Percentiles rank a stretch among this genome's conserved stretches.
These are phyloP conservation scores for Heterotis niloticus DNA, from an alignment of 2,113 vertebrate species.

Conservation along the genomic window DNA sequence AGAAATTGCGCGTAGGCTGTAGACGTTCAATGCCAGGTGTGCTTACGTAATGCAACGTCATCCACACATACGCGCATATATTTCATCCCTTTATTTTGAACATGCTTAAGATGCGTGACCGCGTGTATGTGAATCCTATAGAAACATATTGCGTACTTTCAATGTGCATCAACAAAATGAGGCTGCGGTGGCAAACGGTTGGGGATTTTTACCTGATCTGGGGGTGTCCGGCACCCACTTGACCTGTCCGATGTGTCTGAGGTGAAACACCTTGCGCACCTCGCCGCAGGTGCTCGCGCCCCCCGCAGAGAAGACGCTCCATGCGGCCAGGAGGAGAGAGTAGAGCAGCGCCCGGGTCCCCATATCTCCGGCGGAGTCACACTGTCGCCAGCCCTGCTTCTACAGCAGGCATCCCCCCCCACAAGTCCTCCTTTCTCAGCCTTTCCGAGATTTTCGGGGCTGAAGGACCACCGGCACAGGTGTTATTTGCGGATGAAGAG, in stretches of 20 bases:
- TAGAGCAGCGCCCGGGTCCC: constrained; percentile 7
- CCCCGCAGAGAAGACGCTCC: constrained; percentile 13
- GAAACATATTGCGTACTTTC: no score
- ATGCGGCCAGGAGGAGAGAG: constrained; percentile 6
- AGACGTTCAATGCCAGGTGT: no score
- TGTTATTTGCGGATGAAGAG: neutral
- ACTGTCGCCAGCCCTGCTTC: neutral
- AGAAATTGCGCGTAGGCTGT: no score
- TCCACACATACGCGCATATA: no score
- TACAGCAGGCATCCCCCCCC: neutral
- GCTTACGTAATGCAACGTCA: no score
- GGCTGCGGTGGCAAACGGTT: no score
- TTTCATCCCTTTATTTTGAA: no score
- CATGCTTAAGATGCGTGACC: no score
- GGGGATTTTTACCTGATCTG: constrained; percentile 49
- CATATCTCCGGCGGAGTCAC: constrained; percentile 6
- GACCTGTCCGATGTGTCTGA: constrained; percentile 46
- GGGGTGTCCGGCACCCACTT: constrained; percentile 47
- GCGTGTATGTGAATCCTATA: no score
- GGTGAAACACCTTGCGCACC: constrained; percentile 64
- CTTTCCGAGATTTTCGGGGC: neutral
- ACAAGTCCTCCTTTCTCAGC: neutral
- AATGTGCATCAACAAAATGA: no score
- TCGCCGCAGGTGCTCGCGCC: constrained; percentile 51
- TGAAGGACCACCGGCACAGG: no score